Conservation (phyloP, 2,888 invertebrate genomes). For the Drosophila diplacantha region DNA sequence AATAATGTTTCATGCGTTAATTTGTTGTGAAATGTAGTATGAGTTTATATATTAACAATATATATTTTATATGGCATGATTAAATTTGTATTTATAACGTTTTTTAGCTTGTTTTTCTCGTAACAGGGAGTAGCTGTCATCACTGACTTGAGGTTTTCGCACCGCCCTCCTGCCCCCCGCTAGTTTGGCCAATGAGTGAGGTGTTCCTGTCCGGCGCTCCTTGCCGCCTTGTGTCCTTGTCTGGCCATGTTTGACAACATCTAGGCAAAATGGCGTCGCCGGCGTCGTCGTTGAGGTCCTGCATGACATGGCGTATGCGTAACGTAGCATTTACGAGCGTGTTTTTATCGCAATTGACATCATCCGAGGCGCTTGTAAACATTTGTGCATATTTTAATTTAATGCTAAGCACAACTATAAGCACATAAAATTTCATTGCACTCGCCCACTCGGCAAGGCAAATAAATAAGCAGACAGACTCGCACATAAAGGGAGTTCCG, state of each 20-base stretch:
- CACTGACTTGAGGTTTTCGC: constrained; percentile 24
- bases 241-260: constrained; percentile 39
- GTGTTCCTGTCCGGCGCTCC: constrained; percentile 41
- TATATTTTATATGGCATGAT: no score
- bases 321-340: constrained; percentile 56
- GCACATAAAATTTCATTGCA: constrained; percentile 40
- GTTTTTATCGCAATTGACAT: constrained; percentile 49
- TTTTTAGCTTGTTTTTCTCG: background rate
- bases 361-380: constrained; percentile 37
- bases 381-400: constrained; percentile 45
- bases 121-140: constrained; percentile 1
- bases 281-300: constrained; percentile 23
- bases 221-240: constrained; percentile 10
- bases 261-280: constrained; percentile 42
- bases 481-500: constrained; percentile 4
- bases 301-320: constrained; percentile 51
- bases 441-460: constrained; percentile 17
- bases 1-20: no score
- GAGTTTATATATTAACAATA: no score
- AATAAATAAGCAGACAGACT: constrained; percentile 14
- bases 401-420: constrained; percentile 30
- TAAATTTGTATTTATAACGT: background rate
- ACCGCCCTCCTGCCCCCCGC: background rate
- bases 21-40: no score
- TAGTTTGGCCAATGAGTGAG: constrained; percentile 42